phyloP scores from a whole-genome alignment of 1,140 invertebrate genomes.

The Ericerus pela region DNA sequence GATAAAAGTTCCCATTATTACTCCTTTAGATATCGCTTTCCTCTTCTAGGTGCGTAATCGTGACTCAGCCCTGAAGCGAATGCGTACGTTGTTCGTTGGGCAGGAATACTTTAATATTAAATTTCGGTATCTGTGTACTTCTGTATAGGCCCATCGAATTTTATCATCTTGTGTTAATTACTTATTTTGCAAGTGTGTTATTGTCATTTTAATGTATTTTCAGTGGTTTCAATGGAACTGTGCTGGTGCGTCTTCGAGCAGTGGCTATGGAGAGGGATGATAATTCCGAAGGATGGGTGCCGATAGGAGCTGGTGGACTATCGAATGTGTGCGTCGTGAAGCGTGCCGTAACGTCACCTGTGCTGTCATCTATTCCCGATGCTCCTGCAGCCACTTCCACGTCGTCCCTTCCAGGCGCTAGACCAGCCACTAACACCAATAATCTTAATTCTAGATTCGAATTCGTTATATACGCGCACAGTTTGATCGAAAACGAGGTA shows the following conservation, averaged over 20 bases:
- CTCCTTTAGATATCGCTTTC: no score
- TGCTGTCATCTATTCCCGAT: slow-evolving; percentile 3
- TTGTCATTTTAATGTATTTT: no score
- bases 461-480: slow-evolving; percentile 79
- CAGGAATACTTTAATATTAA: no score
- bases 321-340: slow-evolving; percentile 79
- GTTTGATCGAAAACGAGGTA: slow-evolving; percentile 81
- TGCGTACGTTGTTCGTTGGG: no score
- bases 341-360: slow-evolving; percentile 38
- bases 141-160: no score
- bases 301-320: slow-evolving; percentile 79
- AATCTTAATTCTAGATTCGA: slow-evolving; percentile 42
- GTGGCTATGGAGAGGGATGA: slow-evolving; percentile 98
- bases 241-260: slow-evolving; percentile 87
- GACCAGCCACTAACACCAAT: slow-evolving; percentile 24
- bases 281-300: slow-evolving; percentile 88
- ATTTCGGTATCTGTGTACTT: no score
- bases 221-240: slow-evolving; percentile 56
- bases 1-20: no score
- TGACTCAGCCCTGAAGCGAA: no score
- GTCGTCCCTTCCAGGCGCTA: slow-evolving; percentile 25
- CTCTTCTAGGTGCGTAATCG: no score
- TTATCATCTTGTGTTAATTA: no score
- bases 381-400: slow-evolving; percentile 6
- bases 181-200: no score